phyloP scores from a whole-genome alignment of 2,113 vertebrate species.

The Phalacrocorax brasilianus region DNA sequence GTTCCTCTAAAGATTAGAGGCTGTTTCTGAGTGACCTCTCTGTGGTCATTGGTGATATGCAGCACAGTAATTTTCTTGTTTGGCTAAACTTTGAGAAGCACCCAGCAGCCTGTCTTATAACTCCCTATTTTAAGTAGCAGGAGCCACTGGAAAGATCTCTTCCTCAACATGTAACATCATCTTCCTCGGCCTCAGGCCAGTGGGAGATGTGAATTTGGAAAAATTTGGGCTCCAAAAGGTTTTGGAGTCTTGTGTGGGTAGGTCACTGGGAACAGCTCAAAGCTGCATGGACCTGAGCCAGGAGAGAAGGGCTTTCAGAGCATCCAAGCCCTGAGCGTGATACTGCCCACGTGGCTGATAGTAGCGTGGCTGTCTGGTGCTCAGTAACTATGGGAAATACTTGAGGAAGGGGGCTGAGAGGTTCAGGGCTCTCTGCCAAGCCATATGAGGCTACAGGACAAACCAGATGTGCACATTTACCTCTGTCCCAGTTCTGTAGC shows the following conservation, averaged over 20 bases:
- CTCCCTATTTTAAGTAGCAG: background rate
- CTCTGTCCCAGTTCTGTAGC: background rate
- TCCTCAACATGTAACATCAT: background rate
- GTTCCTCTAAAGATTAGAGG: background rate
- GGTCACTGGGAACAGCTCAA: background rate
- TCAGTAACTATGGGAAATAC: background rate
- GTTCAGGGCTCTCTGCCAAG: background rate
- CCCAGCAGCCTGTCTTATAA: background rate
- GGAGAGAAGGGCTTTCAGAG: background rate
- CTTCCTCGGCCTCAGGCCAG: background rate
- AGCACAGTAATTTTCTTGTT: background rate
- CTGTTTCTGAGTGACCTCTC: background rate
- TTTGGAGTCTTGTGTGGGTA: background rate
- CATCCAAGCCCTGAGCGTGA: background rate
- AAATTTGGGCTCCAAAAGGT: background rate
- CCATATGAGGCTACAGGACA: background rate
- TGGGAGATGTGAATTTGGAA: background rate
- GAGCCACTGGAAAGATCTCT: background rate
- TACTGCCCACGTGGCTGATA: background rate
- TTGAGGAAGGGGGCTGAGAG: background rate
- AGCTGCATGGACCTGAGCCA: background rate
- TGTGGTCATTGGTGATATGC: background rate
- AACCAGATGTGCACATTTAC: rapidly evolving
- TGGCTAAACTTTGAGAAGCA: background rate
- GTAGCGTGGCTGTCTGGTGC: background rate